Percentiles rank a stretch among this genome's conserved stretches.
phyloP scores from a whole-genome alignment of 2,888 invertebrate genomes.

The Ectobius pallidus region DNA sequence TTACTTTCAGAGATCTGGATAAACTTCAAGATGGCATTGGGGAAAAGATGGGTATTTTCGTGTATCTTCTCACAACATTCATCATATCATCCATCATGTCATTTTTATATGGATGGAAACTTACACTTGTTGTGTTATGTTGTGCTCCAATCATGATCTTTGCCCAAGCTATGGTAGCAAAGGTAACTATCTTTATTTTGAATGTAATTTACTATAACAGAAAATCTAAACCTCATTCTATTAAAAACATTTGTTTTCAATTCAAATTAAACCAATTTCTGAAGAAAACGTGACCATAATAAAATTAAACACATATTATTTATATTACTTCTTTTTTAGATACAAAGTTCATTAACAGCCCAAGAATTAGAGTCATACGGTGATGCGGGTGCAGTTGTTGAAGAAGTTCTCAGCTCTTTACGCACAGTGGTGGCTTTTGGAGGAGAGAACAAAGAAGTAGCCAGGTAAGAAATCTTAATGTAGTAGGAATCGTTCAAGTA shows the following conservation, averaged over 20 bases:
- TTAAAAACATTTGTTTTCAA: too few species aligned
- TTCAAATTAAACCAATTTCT: too few species aligned
- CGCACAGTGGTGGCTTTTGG: conserved; percentile 54
- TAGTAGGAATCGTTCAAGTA: too few species aligned
- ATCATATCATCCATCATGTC: conserved; percentile 54
- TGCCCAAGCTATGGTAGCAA: conserved; percentile 53
- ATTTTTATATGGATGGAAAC: conserved; percentile 57
- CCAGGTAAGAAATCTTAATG: too few species aligned
- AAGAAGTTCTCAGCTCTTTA: conserved; percentile 53
- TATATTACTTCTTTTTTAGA: too few species aligned
- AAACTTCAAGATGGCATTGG: conserved; percentile 56
- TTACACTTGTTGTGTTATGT: conserved; percentile 56
- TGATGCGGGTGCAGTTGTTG: conserved; percentile 53
- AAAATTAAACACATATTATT: too few species aligned
- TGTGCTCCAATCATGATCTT: conserved; percentile 54
- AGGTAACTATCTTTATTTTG: conserved; percentile 49
- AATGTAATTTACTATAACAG: too few species aligned
- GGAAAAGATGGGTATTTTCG: too few species aligned
- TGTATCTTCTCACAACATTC: conserved; percentile 53
- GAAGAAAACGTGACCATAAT: too few species aligned
- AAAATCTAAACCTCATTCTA: too few species aligned
- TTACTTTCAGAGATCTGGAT: conserved; percentile 45
- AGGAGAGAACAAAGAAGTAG: conserved; percentile 52
- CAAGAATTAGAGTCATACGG: conserved; percentile 55
- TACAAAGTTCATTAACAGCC: conserved; percentile 49